Evolutionary conservation across 1,140 invertebrate genomes (phyloP).

Genomic region (Euglossa dilemma): DNA sequence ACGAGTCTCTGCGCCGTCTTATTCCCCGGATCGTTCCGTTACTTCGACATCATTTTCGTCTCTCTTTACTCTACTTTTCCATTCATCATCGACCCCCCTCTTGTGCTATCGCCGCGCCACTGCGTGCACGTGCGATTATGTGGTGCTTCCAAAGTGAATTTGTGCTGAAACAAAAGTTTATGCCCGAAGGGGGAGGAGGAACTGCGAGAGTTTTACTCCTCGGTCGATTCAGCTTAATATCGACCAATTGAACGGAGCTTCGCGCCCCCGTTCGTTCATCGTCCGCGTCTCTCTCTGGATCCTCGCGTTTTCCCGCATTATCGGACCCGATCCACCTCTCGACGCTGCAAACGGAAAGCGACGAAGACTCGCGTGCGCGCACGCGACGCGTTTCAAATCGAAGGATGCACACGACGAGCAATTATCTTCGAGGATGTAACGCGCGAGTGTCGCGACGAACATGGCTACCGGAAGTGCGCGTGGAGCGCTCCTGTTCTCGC

Average conservation of each 20-base stretch:
- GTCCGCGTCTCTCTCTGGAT: background rate
- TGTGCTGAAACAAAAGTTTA: slow-evolving; percentile 46
- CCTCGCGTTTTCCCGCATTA: too few species aligned
- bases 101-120: slow-evolving; percentile 78
- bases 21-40: slow-evolving; percentile 16
- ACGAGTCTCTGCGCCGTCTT: background rate
- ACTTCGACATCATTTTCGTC: background rate
- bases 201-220: slow-evolving; percentile 30
- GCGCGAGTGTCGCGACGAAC: background rate
- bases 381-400: too few species aligned
- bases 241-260: slow-evolving; percentile 57
- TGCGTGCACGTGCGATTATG: slow-evolving; percentile 73
- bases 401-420: background rate
- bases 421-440: background rate
- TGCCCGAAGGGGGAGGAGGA: slow-evolving; percentile 44
- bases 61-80: background rate
- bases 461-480: background rate
- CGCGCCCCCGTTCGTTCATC: background rate
- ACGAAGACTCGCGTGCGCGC: too few species aligned
- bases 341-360: too few species aligned
- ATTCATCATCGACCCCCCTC: slow-evolving; percentile 44
- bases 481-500: too few species aligned
- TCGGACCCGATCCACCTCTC: too few species aligned
- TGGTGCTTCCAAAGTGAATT: slow-evolving; percentile 54
- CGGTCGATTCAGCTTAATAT: slow-evolving; percentile 63